Evolutionary conservation across 2,797 vertebrate species (phyloP), one percentile per base, ranked within the genome.

Genomic region (Hoplostethus mediterraneus): DNA sequence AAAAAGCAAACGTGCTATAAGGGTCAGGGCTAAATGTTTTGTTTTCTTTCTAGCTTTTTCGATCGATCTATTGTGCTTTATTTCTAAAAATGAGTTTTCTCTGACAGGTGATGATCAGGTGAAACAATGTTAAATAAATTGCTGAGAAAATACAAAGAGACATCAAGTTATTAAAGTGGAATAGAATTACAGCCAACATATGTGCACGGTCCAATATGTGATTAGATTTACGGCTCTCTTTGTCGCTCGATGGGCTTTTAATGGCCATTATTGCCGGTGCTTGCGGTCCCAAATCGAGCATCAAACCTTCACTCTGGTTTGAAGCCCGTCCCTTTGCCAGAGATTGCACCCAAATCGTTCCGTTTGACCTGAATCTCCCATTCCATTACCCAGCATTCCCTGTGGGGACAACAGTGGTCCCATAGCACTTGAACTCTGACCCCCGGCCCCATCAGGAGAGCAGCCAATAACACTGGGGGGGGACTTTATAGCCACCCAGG

Each of bases 401-500:
- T 89, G 84, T 65, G 93, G 93, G 92, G 92, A 92, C 86, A 90
- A 83, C 82, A 0, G 48, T 71, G 87, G 92, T 95, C 95, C 93
- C 92, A 84, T 85, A 94, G 85, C 93, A 91, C 92, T 95, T 96
- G 95, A 96, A 94, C 95, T 91, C 79, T 86, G 94, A 95, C 21
- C 95, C 95, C 89, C 56, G 13, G 73, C 77, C 70, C 85, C 92
- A 94, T 95, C 94, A 94, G 84, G 72, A 84, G 85, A 79, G 67
- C 67, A 89, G 90, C 87, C 76, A 87, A 90, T 94, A 94, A 90
- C 91, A 88, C 92, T 85, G 85, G 76, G 87, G 86, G 86, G 90
- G 85, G 91, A 94, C 92, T 95, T 94, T 90, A 88, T 90, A 80
- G 85, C 86, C 89, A 89, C 82, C 67, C 81, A 71, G 87, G 85